Conservation (phyloP, 2,888 invertebrate species). For the Netelia fuscicornis region DNA sequence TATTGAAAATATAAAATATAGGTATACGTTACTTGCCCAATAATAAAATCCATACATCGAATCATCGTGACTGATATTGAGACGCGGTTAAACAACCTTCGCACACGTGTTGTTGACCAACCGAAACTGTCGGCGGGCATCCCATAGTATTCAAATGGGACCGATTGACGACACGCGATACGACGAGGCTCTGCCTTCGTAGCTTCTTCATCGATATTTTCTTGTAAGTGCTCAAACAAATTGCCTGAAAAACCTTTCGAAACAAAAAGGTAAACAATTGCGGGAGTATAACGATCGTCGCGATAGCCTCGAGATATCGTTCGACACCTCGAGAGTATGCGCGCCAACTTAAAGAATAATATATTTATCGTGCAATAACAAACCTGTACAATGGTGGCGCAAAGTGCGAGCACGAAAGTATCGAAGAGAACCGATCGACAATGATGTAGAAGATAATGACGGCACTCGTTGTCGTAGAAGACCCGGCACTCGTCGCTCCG, state of each 20-base stretch:
- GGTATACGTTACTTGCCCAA: too few relatives aligned
- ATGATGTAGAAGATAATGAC: conserved; percentile 86
- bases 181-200: conserved; percentile 72
- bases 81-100: conserved; percentile 43
- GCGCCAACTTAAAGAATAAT: neutral
- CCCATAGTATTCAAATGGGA: conserved; percentile 5
- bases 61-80: neutral
- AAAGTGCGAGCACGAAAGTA: conserved; percentile 87
- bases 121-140: conserved; percentile 15
- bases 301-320: neutral
- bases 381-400: conserved; percentile 87
- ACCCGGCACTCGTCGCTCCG: conserved; percentile 84
- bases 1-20: too few relatives aligned
- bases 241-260: conserved; percentile 86
- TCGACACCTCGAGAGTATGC: neutral
- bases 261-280: neutral
- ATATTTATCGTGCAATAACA: conserved; percentile 67
- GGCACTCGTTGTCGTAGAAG: conserved; percentile 87
- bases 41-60: too few relatives aligned
- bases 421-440: conserved; percentile 86
- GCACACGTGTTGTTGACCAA: conserved; percentile 59
- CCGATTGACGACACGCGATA: conserved; percentile 55
- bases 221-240: conserved; percentile 87
- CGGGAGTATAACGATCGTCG: neutral
- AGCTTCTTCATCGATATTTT: conserved; percentile 86